Conservation (phyloP, 2,888 invertebrate species). For the Pheosia gnoma region DNA sequence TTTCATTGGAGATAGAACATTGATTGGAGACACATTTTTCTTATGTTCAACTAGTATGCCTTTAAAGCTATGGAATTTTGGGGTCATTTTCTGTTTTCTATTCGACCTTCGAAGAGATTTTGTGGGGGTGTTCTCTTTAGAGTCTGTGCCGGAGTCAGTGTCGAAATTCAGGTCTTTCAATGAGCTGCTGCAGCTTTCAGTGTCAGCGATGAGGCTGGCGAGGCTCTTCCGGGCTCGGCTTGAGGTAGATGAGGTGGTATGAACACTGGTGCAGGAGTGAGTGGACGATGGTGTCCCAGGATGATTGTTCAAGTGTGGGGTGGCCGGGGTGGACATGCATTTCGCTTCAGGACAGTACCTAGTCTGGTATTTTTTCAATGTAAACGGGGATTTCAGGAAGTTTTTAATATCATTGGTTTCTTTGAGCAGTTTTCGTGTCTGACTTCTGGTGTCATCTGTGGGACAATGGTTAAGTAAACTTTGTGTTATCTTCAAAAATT, state of each 20-base stretch:
- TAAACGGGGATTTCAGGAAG: constrained; percentile 78
- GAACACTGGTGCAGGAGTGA: constrained; percentile 71
- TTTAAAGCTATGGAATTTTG: constrained; percentile 70
- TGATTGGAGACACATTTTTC: constrained; percentile 49
- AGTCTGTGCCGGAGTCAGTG: constrained; percentile 73
- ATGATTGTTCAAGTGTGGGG: constrained; percentile 69
- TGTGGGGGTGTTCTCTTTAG: constrained; percentile 77
- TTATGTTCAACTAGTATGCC: constrained; percentile 71
- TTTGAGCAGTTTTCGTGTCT: constrained; percentile 58
- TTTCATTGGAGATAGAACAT: constrained; percentile 54
- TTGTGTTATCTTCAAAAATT: constrained; percentile 14
- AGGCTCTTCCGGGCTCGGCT: constrained; percentile 75
- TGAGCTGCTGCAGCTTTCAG: constrained; percentile 80
- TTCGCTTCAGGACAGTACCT: constrained; percentile 60
- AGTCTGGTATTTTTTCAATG: constrained; percentile 75
- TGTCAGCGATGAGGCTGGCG: constrained; percentile 75
- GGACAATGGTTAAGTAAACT: constrained; percentile 17
- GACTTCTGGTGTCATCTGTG: constrained; percentile 65
- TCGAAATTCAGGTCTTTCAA: constrained; percentile 79
- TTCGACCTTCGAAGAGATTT: constrained; percentile 58
- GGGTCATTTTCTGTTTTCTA: constrained; percentile 61
- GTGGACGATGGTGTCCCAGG: constrained; percentile 76
- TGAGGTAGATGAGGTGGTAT: constrained; percentile 74
- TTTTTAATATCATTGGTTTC: constrained; percentile 71
- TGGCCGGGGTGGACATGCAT: constrained; percentile 69